phyloP scores from a whole-genome alignment of 2,888 invertebrate genomes.

The Kryphioiulus occultus region DNA sequence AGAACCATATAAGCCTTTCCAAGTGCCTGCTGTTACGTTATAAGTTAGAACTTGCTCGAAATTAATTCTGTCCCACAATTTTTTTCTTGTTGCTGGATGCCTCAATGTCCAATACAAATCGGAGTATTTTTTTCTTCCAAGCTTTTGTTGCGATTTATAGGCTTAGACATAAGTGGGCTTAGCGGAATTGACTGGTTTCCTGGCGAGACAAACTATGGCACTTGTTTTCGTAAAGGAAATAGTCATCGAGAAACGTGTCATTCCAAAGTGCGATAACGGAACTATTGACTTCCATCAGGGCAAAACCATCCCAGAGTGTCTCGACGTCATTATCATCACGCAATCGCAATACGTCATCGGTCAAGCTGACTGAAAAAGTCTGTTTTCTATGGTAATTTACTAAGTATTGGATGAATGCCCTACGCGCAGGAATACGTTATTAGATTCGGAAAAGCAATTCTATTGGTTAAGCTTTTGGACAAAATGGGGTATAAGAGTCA shows the following conservation, averaged over 20 bases:
- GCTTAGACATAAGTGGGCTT: background rate
- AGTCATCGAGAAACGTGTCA: background rate
- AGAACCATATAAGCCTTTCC: background rate
- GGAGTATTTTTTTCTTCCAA: background rate
- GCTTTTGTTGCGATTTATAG: background rate
- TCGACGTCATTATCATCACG: no score
- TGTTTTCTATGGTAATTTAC: background rate
- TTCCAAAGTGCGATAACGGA: background rate
- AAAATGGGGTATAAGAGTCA: background rate
- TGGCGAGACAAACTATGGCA: background rate
- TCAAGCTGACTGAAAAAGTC: background rate
- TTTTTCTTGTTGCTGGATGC: background rate
- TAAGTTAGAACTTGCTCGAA: background rate
- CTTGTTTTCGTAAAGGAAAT: background rate
- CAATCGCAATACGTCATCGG: background rate
- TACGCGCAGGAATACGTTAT: background rate
- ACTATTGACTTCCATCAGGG: background rate
- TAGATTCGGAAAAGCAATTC: background rate
- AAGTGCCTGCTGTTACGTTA: background rate
- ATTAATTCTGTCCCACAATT: background rate
- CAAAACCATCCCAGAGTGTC: background rate
- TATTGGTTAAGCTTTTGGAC: slow-evolving; percentile 4
- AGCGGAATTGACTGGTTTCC: background rate
- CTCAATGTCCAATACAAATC: background rate
- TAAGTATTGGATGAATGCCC: background rate